Base-by-base conservation (phyloP, 2,113 vertebrate species). In the Centropristis striata region DNA sequence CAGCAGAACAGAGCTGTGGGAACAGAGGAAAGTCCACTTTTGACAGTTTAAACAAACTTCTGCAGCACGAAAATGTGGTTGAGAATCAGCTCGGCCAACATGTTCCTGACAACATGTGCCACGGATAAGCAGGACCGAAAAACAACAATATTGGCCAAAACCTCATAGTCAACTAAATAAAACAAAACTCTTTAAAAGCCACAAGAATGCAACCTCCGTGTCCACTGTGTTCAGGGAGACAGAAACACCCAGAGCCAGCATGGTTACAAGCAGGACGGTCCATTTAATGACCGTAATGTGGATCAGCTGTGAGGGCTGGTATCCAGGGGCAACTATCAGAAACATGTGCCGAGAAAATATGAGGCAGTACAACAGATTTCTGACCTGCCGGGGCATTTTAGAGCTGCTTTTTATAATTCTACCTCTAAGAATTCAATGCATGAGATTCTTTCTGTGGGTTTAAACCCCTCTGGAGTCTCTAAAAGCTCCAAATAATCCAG, bases 301-400 rank as follows among this genome's bases (percentile, higher is more conserved):
- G 49, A 63, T 71, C 75, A 68, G 75, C 84, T 82, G 87, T 11
- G 42, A 55, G 55, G 87, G 81, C 75, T 61, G 60, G 46, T 39
- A 61, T 88, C 75, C 81, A 80, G 32, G 57, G 57, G 71, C 39
- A 50, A 75, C 47, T 78, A 88, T 91, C 66, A 86, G 69, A 89
- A 92, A 81, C 88, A 89, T 79, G 86, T 89, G 87, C 44, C 69
- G 65, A 50, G 58, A 75, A 71, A 71, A 60, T n/a, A 61, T 1
- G 21, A 81, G 70, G 47, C 59, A 36, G 57, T 66, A 51, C 64
- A 50, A 18, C 50, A 46, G 18, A 71, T 58, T 64, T 71, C 53
- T 79, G 75, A 80, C 75, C 75, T 72, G 65, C 36, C 57, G 8
- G 36, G 36, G 36, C 36, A 37, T 5, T 25, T 32, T 10, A n/a